Percentiles rank a stretch among this genome's conserved stretches.
Evolutionary conservation across 2,888 invertebrate species (phyloP).

Genomic region (Synergus itoensis): DNA sequence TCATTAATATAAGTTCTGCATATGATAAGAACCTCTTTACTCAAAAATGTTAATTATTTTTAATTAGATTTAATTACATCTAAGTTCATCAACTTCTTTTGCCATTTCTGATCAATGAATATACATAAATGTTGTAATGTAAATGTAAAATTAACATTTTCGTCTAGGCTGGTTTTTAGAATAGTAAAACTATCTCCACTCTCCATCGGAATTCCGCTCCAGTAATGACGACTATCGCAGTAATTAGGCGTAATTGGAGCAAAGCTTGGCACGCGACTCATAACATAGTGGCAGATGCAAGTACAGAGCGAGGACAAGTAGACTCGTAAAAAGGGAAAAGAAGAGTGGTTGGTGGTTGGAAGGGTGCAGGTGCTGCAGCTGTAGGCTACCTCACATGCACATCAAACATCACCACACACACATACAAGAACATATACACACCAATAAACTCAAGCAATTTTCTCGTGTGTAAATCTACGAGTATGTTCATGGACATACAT

Average conservation of each 20-base stretch:
- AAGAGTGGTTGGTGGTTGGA: slow-evolving; percentile 50
- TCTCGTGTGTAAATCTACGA: no score
- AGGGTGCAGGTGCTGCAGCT: slow-evolving; percentile 62
- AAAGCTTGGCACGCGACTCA: slow-evolving; percentile 65
- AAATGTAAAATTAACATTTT: neutral
- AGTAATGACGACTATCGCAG: slow-evolving; percentile 64
- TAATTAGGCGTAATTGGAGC: slow-evolving; percentile 68
- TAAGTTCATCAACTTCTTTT: neutral
- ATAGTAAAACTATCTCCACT: slow-evolving; percentile 55
- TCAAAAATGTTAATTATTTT: neutral
- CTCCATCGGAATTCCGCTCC: slow-evolving; percentile 63
- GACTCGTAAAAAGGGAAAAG: slow-evolving; percentile 47
- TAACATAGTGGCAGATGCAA: slow-evolving; percentile 59
- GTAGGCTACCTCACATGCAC: slow-evolving; percentile 15
- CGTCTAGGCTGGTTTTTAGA: neutral
- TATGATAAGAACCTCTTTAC: neutral
- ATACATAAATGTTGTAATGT: neutral
- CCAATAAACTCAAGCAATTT: neutral
- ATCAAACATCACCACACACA: neutral
- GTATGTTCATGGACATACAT: neutral
- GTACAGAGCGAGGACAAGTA: slow-evolving; percentile 28
- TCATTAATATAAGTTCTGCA: neutral
- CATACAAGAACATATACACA: neutral
- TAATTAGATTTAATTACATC: neutral
- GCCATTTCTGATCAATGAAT: neutral